Evolutionary conservation across 2,888 invertebrate species (phyloP), one percentile per base, ranked within the genome.

Genomic region (Agrilus mali): DNA sequence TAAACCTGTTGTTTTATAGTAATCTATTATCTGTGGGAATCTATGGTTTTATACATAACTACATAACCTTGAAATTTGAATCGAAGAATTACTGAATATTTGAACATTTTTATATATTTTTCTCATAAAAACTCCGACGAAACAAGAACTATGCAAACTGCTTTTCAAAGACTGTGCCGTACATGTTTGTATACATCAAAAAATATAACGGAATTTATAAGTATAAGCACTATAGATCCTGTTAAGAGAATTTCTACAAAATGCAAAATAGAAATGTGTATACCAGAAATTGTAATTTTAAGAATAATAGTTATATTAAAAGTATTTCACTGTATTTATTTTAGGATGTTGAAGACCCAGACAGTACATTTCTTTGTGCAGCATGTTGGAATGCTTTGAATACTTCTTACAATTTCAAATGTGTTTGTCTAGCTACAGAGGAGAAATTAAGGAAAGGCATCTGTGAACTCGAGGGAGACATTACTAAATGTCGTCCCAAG

Each of bases 241-340:
- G 27, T 40, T 10, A 42, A 40, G 17, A 40, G 42, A 16, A 42
- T 45, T 14, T 40, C 41, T 32, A 45, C 40, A 14, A 45, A 20
- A 35, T 33, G 34, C 5, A 45, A 47, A 42, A 22, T 47, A 10
- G 40, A 38, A 38, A 40, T 32, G 14, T 47, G 47, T 41, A 42
- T 47, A 13, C 47, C 47, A 16, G 47, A 47, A 42, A 42, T 47
- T 42, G 47, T 47, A 45, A 45, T 4, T 17, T 32, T 36, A 15
- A 5, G 14, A 34, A 15, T 10, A 16, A 16, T 33, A 8, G 13
- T 14, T 8, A 13, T 31, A 14, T 22, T 20, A 20, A 22, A 38
- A 38, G 15, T 10, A 33, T 7, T 17, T 27, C 2, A 27, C 8
- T 17, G 36, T 6, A 33, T 40, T 20, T 3, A 7, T 20, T 43